Conservation (phyloP, 1,140 invertebrate species). For the Tenebrio molitor region DNA sequence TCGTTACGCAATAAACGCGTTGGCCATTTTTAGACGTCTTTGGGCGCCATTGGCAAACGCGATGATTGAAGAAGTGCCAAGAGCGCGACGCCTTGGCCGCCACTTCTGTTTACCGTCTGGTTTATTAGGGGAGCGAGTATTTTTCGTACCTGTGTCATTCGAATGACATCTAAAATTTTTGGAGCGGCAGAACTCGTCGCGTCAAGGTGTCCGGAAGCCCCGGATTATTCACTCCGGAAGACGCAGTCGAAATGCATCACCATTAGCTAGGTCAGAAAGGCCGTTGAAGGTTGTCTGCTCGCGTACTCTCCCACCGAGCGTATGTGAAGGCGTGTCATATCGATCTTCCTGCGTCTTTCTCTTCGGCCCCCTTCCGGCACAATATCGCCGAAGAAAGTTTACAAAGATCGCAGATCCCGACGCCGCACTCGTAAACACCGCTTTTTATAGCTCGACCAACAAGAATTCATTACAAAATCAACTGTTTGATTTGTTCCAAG, state of each 20-base stretch:
- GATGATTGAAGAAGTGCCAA: slow-evolving; percentile 23
- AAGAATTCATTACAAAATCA: not conserved
- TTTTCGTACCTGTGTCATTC: not conserved
- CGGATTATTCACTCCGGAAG: too few species aligned
- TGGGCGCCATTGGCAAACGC: not conserved
- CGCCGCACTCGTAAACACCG: not conserved
- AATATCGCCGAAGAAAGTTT: slow-evolving; percentile 6
- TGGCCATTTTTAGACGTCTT: slow-evolving; percentile 2
- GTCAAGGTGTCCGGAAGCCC: too few species aligned
- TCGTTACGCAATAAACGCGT: not conserved
- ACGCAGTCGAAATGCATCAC: slow-evolving; percentile 7
- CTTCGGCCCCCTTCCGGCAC: not conserved
- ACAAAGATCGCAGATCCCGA: not conserved
- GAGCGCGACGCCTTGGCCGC: not conserved
- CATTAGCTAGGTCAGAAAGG: slow-evolving; percentile 38
- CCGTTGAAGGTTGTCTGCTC: slow-evolving; percentile 36
- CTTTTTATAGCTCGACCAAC: not conserved
- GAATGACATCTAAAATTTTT: too few species aligned
- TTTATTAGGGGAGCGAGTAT: not conserved
- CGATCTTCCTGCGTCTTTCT: slow-evolving; percentile 9
- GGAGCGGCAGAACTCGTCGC: too few species aligned
- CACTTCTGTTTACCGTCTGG: slow-evolving; percentile 7
- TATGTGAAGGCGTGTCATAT: slow-evolving; percentile 24
- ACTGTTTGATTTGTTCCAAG: too few species aligned
- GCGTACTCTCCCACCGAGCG: slow-evolving; percentile 3